These are phyloP conservation scores for Mesocricetus auratus DNA, from an alignment of 2,113 vertebrate genomes.

Conservation along the genomic window DNA sequence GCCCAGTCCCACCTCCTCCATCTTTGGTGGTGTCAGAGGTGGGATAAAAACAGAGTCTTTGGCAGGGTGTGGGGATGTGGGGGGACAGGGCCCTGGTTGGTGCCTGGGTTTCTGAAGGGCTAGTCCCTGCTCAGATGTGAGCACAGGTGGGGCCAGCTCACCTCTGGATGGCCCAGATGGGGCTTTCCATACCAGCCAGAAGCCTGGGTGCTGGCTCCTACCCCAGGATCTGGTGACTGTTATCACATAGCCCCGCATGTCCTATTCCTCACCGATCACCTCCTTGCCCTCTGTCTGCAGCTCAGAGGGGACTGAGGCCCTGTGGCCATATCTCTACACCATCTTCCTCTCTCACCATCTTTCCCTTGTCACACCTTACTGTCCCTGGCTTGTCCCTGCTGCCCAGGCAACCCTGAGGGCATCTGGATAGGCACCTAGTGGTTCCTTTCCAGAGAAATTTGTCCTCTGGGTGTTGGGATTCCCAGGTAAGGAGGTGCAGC, in stretches of 20 bases:
- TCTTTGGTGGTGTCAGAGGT: conserved; percentile 55
- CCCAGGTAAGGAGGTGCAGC: background rate
- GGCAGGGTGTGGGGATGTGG: background rate
- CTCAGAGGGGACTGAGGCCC: background rate
- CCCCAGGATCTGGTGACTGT: background rate
- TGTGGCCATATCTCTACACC: background rate
- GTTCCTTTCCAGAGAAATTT: background rate
- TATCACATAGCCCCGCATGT: background rate
- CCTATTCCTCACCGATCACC: background rate
- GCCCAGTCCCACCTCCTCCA: background rate
- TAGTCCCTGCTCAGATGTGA: background rate
- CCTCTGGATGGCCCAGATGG: background rate
- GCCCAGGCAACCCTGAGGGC: background rate
- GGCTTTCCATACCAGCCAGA: background rate
- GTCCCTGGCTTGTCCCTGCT: background rate
- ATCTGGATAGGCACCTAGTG: background rate
- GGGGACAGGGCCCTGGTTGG: background rate
- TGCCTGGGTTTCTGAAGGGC: background rate
- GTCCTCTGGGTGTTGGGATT: background rate
- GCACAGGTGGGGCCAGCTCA: background rate
- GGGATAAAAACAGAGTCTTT: background rate
- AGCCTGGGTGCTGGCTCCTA: background rate
- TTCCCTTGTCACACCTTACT: background rate
- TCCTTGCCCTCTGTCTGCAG: background rate
- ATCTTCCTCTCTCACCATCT: background rate